Conservation (phyloP, 1,140 invertebrate genomes). For the Fopius arisanus region DNA sequence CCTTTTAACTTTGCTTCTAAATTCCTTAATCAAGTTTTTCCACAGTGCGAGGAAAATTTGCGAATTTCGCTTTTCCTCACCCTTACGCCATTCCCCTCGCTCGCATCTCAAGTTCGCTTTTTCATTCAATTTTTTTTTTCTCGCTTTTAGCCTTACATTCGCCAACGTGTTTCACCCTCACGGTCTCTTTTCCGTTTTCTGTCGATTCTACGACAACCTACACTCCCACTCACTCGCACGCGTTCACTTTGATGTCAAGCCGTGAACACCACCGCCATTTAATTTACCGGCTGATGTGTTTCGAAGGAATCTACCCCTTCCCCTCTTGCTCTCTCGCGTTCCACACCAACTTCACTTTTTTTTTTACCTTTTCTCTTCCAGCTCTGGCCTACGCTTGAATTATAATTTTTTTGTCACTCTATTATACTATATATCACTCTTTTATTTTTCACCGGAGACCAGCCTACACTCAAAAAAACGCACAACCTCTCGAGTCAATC, state of each 20-base stretch:
- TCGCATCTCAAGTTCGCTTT: slow-evolving; percentile 7
- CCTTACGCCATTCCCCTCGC: background rate
- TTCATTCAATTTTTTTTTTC: slow-evolving; percentile 22
- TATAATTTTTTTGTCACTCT: background rate
- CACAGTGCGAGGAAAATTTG: slow-evolving; percentile 43
- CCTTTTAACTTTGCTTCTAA: slow-evolving; percentile 48
- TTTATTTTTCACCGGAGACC: background rate
- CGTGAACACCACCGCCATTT: slow-evolving; percentile 50
- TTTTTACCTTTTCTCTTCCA: background rate
- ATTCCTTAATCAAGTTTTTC: slow-evolving; percentile 63
- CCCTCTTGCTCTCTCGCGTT: slow-evolving; percentile 35
- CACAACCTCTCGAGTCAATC: no score
- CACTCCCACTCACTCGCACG: background rate
- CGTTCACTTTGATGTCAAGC: slow-evolving; percentile 50
- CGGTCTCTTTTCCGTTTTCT: slow-evolving; percentile 10
- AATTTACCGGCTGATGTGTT: slow-evolving; percentile 54
- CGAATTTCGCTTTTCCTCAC: slow-evolving; percentile 38
- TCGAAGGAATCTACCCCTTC: slow-evolving; percentile 43
- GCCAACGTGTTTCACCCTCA: slow-evolving; percentile 22
- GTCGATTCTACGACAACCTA: background rate
- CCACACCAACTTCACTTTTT: slow-evolving; percentile 33
- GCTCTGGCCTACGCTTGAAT: background rate
- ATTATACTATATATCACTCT: background rate
- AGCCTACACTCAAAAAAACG: no score
- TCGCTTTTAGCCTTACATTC: slow-evolving; percentile 15